Percentiles rank a stretch among this genome's conserved stretches.
Evolutionary conservation across 2,113 vertebrate species (phyloP).

Genomic region (Trematomus loennbergii): DNA sequence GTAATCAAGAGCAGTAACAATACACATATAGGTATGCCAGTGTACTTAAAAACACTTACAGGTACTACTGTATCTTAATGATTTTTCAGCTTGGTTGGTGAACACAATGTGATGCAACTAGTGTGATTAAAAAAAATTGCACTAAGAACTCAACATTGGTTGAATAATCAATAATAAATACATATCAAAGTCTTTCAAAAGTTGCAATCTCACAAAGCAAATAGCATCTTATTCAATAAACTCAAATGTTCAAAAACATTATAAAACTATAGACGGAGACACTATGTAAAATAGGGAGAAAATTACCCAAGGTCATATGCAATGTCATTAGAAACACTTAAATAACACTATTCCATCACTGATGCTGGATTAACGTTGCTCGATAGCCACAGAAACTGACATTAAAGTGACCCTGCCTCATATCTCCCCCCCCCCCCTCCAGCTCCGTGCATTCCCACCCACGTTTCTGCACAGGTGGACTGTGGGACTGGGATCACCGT

Average conservation of each 20-base stretch:
- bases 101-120: background rate
- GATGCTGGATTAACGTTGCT: too few species aligned
- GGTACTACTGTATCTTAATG: too few species aligned
- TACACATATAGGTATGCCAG: background rate
- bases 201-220: too few species aligned
- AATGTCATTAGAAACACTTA: too few species aligned
- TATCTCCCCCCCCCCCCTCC: constrained; percentile 10
- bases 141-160: background rate
- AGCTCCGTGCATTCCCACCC: constrained; percentile 83
- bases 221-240: background rate
- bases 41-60: background rate
- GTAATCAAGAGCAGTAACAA: background rate
- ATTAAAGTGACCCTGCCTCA: background rate
- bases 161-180: background rate
- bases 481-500: constrained; percentile 69
- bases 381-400: background rate
- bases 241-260: too few species aligned
- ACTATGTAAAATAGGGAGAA: too few species aligned
- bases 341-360: too few species aligned
- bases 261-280: too few species aligned
- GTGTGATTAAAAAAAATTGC: background rate
- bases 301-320: too few species aligned
- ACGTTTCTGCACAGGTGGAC: constrained; percentile 56
- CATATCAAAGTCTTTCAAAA: too few species aligned
- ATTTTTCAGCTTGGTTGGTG: background rate